Conservation (phyloP, 2,113 vertebrate species). For the Sorex araneus region DNA sequence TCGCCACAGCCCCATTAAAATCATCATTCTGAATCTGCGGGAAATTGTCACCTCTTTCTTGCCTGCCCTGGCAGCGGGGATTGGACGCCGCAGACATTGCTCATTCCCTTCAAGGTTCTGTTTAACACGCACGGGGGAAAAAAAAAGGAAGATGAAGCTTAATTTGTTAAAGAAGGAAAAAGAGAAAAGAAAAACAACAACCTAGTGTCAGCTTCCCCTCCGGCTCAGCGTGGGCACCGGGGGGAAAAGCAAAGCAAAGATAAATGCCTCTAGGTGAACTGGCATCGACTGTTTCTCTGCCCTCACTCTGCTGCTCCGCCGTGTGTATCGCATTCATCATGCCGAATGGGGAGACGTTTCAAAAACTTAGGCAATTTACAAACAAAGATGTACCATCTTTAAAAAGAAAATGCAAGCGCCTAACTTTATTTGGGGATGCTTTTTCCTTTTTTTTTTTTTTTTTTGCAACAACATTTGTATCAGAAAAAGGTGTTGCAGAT, state of each 20-base stretch:
- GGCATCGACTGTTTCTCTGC: slow-evolving; percentile 85
- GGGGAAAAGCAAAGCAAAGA: slow-evolving; percentile 85
- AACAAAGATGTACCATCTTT: slow-evolving; percentile 84
- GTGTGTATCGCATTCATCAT: slow-evolving; percentile 87
- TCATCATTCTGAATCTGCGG: slow-evolving; percentile 86
- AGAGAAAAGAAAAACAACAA: slow-evolving; percentile 58
- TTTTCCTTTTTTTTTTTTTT: neutral
- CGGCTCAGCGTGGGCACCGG: slow-evolving; percentile 85
- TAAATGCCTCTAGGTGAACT: slow-evolving; percentile 88
- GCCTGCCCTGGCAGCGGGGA: slow-evolving; percentile 86
- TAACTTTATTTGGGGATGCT: slow-evolving; percentile 65
- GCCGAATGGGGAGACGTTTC: slow-evolving; percentile 81
- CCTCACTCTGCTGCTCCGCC: slow-evolving; percentile 80
- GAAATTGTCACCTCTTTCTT: slow-evolving; percentile 88
- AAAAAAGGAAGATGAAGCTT: slow-evolving; percentile 79
- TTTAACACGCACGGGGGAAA: slow-evolving; percentile 78
- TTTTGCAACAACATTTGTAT: neutral
- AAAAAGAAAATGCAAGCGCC: slow-evolving; percentile 73
- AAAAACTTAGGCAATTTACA: slow-evolving; percentile 86
- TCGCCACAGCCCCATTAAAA: slow-evolving; percentile 86
- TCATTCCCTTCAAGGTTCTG: slow-evolving; percentile 88
- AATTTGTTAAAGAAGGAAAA: slow-evolving; percentile 87
- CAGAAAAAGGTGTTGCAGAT: slow-evolving; percentile 41
- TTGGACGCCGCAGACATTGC: slow-evolving; percentile 86
- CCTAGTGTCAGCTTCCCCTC: slow-evolving; percentile 87